Percentiles rank a stretch among this genome's conserved stretches.
phyloP scores from a whole-genome alignment of 92 coral and sea anemone genomes.

The Blastomussa wellsi region DNA sequence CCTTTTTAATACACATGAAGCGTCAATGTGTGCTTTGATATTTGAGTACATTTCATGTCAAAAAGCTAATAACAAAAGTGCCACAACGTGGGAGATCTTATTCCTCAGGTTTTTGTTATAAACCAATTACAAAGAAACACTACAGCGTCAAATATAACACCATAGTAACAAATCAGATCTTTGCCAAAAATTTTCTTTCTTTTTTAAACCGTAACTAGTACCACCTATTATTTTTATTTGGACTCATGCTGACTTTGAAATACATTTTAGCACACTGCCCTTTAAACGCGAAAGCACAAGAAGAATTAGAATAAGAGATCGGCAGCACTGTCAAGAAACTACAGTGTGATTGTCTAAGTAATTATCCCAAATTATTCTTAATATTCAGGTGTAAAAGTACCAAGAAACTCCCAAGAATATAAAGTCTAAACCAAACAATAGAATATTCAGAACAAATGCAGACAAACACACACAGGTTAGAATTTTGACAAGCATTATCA shows the following conservation, averaged over 20 bases:
- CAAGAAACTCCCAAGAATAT: background rate
- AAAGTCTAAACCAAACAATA: background rate
- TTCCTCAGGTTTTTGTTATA: background rate
- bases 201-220: background rate
- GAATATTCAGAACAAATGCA: background rate
- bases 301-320: background rate
- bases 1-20: slow-evolving; percentile 1
- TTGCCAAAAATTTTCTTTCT: slow-evolving; percentile 14
- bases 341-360: background rate
- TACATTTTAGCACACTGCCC: background rate
- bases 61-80: slow-evolving; percentile 17
- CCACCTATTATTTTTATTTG: background rate
- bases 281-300: background rate
- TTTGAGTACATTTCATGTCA: slow-evolving; percentile 22
- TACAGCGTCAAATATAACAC: background rate
- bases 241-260: background rate
- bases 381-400: background rate
- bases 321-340: background rate
- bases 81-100: background rate
- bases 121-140: slow-evolving; percentile 9
- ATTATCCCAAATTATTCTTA: slow-evolving; percentile 6
- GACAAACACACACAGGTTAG: background rate
- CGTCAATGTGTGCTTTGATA: background rate
- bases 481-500: background rate
- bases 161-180: slow-evolving; percentile 12